phyloP scores from a whole-genome alignment of 2,113 vertebrate species.

The Fregata magnificens region DNA sequence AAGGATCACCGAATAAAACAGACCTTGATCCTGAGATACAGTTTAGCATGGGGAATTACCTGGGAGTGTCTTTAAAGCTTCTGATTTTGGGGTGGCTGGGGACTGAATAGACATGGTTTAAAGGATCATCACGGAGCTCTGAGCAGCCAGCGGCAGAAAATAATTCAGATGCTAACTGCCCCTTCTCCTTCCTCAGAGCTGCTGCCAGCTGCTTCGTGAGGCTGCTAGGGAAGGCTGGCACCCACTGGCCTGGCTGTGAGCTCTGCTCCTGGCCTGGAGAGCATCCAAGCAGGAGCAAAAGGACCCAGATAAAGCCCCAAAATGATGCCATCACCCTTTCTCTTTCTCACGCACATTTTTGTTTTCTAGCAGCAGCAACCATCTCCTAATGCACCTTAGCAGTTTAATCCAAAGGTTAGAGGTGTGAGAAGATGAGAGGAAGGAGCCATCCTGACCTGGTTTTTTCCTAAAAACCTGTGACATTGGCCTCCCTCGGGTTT shows the following conservation, averaged over 20 bases:
- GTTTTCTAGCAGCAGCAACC: background rate
- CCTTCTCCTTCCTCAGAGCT: background rate
- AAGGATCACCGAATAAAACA: accelerated
- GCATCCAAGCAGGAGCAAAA: background rate
- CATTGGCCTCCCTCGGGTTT: background rate
- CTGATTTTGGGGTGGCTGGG: background rate
- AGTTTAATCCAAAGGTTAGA: background rate
- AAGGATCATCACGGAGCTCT: background rate
- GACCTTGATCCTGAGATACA: background rate
- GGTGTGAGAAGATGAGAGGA: background rate
- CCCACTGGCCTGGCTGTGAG: background rate
- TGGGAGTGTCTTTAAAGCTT: background rate
- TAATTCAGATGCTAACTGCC: too few relatives aligned
- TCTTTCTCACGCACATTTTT: background rate
- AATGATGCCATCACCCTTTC: accelerated
- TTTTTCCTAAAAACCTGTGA: background rate
- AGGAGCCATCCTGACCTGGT: background rate
- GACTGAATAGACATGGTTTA: background rate
- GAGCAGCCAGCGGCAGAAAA: background rate
- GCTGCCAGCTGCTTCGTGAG: background rate
- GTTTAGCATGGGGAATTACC: background rate
- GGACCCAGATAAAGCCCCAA: accelerated
- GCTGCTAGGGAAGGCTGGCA: background rate
- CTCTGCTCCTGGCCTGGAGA: background rate
- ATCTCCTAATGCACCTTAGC: background rate